Evolutionary conservation across 1,140 invertebrate genomes (phyloP), one percentile per base, ranked within the genome.

Genomic region (Cephus cinctus): DNA sequence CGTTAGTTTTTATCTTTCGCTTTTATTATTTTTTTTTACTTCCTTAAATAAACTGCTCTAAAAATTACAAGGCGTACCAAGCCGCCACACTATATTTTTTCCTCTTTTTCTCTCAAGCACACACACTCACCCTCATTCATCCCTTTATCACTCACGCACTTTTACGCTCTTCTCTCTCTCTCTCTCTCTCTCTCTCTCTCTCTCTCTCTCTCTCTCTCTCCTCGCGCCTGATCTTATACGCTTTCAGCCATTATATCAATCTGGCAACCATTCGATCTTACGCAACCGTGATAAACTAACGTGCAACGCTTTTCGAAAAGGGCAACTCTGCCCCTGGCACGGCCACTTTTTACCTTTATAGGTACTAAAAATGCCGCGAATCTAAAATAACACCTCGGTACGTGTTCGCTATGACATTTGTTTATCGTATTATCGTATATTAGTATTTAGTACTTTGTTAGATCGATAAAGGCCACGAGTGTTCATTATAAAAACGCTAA

Each of bases 401-500:
- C n/a, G n/a, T n/a, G n/a, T n/a, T n/a, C n/a, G n/a, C n/a, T n/a
- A n/a, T n/a, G n/a, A n/a, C n/a, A n/a, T n/a, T n/a, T n/a, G 44
- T 58, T 50, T 49, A 55, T 51, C 56, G 54, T 55, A 65, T n/a
- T 58, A 45, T 34, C 25, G 19, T 57, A 52, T 57, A 62, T 51
- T 61, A 61, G 47, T 61, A 57, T 59, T 56, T 59, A 53, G 36
- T 63, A 61, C 43, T 54, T 60, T 47, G 49, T 56, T 54, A 34
- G 52, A 49, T 49, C 25, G 44, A 66, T 64, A 55, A 71, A 71
- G 68, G 68, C 68, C 68, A 71, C 67, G 54, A 69, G 63, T 69
- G 47, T 65, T 63, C 51, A 59, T 67, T 71, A 66, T 71, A 72
- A 72, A 72, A 69, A 64, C 52, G 60, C 60, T 68, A 61, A 65